Evolutionary conservation across 1,140 invertebrate genomes (phyloP).

Genomic region (Saccostrea echinata): DNA sequence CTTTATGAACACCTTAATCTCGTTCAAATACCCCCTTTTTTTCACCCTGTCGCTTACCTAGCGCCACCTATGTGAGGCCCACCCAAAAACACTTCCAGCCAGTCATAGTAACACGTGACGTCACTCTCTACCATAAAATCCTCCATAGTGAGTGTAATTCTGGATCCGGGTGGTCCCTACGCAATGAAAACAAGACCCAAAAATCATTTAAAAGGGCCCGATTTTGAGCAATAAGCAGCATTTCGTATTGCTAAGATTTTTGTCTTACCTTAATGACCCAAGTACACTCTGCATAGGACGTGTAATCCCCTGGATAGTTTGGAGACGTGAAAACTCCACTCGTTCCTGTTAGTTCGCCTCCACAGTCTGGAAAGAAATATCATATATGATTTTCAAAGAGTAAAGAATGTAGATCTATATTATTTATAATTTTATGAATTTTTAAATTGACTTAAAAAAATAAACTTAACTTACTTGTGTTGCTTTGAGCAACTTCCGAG

Average conservation of each 20-base stretch:
- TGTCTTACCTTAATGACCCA: constrained; percentile 61
- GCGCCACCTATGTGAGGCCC: constrained; percentile 59
- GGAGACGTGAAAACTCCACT: constrained; percentile 50
- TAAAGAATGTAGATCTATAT: too few relatives aligned
- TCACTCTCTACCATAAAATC: constrained; percentile 57
- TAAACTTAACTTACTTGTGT: constrained; percentile 40
- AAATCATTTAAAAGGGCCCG: neutral
- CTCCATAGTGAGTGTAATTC: constrained; percentile 49
- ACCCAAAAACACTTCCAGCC: constrained; percentile 54
- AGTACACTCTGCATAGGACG: constrained; percentile 44
- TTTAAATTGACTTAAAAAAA: neutral
- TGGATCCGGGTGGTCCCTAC: constrained; percentile 51
- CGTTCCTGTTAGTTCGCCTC: constrained; percentile 50
- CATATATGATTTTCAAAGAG: neutral
- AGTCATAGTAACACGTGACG: constrained; percentile 58
- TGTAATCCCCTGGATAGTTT: constrained; percentile 53
- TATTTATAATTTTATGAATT: too few relatives aligned
- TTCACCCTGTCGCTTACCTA: constrained; percentile 48
- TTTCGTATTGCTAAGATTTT: neutral
- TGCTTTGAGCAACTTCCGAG: constrained; percentile 55
- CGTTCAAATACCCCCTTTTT: too few relatives aligned
- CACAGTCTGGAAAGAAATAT: constrained; percentile 53
- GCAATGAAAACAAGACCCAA: neutral
- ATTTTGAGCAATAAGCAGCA: neutral
- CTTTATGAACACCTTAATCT: too few relatives aligned